Evolutionary conservation across 2,797 vertebrate species (phyloP), one percentile per base, ranked within the genome.

Genomic region (Pseudochaenichthys georgianus): DNA sequence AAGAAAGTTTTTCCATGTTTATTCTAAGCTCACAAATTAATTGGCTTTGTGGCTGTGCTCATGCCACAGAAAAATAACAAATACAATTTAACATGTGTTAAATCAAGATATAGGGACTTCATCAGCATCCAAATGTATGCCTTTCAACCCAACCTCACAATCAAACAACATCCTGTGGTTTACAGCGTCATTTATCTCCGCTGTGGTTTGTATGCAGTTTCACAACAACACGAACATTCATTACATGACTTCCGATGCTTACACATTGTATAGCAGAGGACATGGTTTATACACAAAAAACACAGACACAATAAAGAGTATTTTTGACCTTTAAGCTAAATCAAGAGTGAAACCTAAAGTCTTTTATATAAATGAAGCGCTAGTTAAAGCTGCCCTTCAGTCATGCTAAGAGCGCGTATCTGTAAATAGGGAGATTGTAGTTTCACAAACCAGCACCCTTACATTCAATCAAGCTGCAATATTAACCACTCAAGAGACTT

Each of bases 281-380:
- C 77, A 79, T 77, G 60, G 83, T 85, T 87, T 83, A 77, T 52
- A 83, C 58, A 68, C 48, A 17, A 70, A 46, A 77, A 93, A 92
- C 89, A 87, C 91, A 93, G 87, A 86, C 88, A 91, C 82, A 83
- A 88, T 93, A 93, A 94, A 95, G 78, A 85, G 76, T 93, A 91
- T 94, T 95, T 93, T 93, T 72, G 91, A 90, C 83, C 59, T 81
- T 88, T 83, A 85, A 79, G 74, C 80, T 89, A 90, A 94, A 94
- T 92, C 77, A 81, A 89, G 78, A 83, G 74, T 43, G 91, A 93
- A 94, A 90, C 77, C 88, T 70, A 83, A 64, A 62, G 69, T 83
- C 70, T 93, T 93, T 92, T 89, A 91, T 90, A 91, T 89, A 93
- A 94, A 93, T 94, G 60, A 90, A 88, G 77, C 74, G 48, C 89